A percentile compares a stretch with the other conserved stretches of the same genome.
Conservation (phyloP, 1,140 invertebrate genomes). For the Leucophenga varia region DNA sequence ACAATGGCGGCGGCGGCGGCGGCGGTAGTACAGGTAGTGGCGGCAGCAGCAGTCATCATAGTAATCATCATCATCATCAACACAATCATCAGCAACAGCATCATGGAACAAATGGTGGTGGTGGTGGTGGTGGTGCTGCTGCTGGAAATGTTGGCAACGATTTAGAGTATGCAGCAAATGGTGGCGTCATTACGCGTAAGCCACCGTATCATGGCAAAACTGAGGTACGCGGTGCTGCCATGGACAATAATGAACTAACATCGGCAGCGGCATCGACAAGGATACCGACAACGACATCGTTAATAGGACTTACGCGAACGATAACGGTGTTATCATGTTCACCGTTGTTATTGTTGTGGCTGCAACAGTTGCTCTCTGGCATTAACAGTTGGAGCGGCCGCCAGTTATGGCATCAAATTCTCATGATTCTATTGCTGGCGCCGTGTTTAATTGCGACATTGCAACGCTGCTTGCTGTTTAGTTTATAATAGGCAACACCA, state of each 20-base stretch:
- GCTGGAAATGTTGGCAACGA: constrained; percentile 15
- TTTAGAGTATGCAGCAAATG: constrained; percentile 11
- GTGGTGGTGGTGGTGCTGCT: constrained; percentile 7
- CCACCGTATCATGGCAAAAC: constrained; percentile 25
- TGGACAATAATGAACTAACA: constrained; percentile 23
- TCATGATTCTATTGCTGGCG: background rate
- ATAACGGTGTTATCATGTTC: constrained; percentile 23
- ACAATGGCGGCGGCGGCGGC: constrained; percentile 15
- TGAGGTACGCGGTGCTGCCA: constrained; percentile 15
- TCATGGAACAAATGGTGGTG: constrained; percentile 16
- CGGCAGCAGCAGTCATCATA: background rate
- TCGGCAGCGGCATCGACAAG: constrained; percentile 9
- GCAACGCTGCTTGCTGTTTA: no score
- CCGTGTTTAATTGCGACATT: background rate
- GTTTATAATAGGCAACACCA: no score
- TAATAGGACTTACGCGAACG: no score
- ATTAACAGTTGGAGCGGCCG: constrained; percentile 2
- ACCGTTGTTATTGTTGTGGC: no score
- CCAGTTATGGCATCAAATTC: constrained; percentile 4
- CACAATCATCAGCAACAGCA: constrained; percentile 39
- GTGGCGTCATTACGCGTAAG: constrained; percentile 30
- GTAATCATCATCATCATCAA: constrained; percentile 32
- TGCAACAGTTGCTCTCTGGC: no score
- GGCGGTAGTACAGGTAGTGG: constrained; percentile 15
- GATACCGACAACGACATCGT: constrained; percentile 36